These are phyloP conservation scores for Cryptomyrus ogoouensis DNA, from an alignment of 2,113 vertebrate genomes.

Conservation along the genomic window DNA sequence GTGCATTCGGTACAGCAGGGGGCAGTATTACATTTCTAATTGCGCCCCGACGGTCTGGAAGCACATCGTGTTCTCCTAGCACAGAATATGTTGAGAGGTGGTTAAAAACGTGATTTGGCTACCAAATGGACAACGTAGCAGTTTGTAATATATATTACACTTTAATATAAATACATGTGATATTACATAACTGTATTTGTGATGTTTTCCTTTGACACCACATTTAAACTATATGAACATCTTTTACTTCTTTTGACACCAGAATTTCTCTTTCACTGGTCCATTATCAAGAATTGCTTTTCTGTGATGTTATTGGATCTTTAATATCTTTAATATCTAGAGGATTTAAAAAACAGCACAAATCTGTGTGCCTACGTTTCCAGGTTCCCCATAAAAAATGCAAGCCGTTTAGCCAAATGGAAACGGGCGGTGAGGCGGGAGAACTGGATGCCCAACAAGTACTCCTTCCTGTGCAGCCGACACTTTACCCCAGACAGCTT, in stretches of 20 bases:
- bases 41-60: neutral
- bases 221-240: neutral
- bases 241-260: neutral
- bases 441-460: conserved; percentile 74
- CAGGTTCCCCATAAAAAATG: conserved; percentile 73
- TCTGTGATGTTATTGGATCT: neutral
- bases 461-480: conserved; percentile 72
- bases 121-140: neutral
- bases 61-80: neutral
- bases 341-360: neutral
- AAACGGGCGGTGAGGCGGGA: conserved; percentile 67
- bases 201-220: neutral
- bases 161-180: neutral
- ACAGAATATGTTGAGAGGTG: neutral
- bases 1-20: conserved; percentile 26
- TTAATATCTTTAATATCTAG: neutral
- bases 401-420: conserved; percentile 67
- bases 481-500: conserved; percentile 77
- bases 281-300: neutral
- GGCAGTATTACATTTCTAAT: neutral
- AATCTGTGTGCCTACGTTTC: neutral
- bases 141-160: neutral
- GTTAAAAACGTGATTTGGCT: neutral
- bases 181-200: neutral
- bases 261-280: neutral